A percentile compares a stretch with the other conserved stretches of the same genome.
phyloP scores from a whole-genome alignment of 1,140 invertebrate species.

The Carcinoscorpius rotundicauda region DNA sequence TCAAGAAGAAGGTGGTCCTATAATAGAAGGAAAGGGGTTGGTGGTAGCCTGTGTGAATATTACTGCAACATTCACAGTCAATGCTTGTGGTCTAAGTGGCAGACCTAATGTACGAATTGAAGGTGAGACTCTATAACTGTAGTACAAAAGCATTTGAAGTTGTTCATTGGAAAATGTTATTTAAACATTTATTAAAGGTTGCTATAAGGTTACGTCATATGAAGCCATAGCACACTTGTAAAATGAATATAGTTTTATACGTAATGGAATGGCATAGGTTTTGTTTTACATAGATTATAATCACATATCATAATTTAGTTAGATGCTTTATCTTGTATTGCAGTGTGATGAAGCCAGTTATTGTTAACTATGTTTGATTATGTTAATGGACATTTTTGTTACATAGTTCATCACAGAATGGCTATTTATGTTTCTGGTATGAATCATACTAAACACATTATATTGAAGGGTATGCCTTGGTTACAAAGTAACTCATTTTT shows the following conservation, averaged over 20 bases:
- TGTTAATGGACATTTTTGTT: no score
- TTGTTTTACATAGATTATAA: background rate
- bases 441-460: background rate
- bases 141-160: no score
- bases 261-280: background rate
- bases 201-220: background rate
- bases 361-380: no score
- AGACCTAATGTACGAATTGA: conserved; percentile 43
- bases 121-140: conserved; percentile 23
- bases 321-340: no score
- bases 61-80: conserved; percentile 32
- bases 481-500: background rate
- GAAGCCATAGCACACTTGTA: background rate
- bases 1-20: conserved; percentile 23
- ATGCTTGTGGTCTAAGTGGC: conserved; percentile 41
- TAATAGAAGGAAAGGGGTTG: conserved; percentile 27
- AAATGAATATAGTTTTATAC: background rate
- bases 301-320: background rate
- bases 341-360: no score
- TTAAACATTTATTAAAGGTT: background rate
- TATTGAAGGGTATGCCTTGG: background rate
- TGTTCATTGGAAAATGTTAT: background rate
- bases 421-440: background rate
- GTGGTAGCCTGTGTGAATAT: conserved; percentile 30
- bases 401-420: background rate